These are phyloP conservation scores for Benthosema pterotum DNA, from an alignment of 2,797 vertebrate genomes.

Conservation along the genomic window DNA sequence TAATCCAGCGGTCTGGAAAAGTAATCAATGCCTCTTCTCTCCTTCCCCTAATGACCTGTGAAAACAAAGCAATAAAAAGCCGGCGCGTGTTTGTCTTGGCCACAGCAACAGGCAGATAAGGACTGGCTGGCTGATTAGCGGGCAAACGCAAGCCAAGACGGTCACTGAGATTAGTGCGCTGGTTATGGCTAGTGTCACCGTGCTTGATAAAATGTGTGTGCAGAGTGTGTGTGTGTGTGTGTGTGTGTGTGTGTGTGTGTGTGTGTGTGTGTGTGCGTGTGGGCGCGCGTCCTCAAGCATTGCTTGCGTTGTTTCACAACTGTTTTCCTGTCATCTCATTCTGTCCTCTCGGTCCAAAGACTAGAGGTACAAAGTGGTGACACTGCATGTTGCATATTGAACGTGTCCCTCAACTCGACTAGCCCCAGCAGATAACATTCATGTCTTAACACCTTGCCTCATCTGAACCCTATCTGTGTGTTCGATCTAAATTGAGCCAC, in stretches of 20 bases:
- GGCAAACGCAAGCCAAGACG: slow-evolving; percentile 39
- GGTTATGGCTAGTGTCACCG: slow-evolving; percentile 46
- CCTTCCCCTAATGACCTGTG: slow-evolving; percentile 76
- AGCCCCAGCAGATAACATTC: slow-evolving; percentile 4
- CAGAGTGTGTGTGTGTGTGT: slow-evolving; percentile 7
- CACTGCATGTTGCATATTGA: slow-evolving; percentile 1
- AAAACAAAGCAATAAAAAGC: slow-evolving; percentile 79
- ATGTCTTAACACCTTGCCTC: not conserved
- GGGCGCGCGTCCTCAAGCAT: slow-evolving; percentile 11
- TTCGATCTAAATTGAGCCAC: too few relatives aligned
- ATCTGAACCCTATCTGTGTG: slow-evolving; percentile 7
- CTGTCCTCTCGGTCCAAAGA: slow-evolving; percentile 12
- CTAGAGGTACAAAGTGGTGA: slow-evolving; percentile 14
- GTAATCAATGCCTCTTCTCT: slow-evolving; percentile 76
- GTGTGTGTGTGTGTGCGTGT: not conserved
- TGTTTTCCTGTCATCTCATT: slow-evolving; percentile 13
- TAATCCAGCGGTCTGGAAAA: slow-evolving; percentile 77
- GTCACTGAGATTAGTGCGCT: slow-evolving; percentile 43
- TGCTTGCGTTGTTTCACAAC: slow-evolving; percentile 14
- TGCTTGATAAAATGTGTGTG: slow-evolving; percentile 23
- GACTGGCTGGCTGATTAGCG: slow-evolving; percentile 67
- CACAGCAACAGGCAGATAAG: slow-evolving; percentile 71
- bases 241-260: slow-evolving; percentile 2
- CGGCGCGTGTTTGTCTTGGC: slow-evolving; percentile 79
- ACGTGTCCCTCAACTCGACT: not conserved